Evolutionary conservation across 2,113 vertebrate genomes (phyloP), one percentile per base, ranked within the genome.

Genomic region (Corydoras sp.): DNA sequence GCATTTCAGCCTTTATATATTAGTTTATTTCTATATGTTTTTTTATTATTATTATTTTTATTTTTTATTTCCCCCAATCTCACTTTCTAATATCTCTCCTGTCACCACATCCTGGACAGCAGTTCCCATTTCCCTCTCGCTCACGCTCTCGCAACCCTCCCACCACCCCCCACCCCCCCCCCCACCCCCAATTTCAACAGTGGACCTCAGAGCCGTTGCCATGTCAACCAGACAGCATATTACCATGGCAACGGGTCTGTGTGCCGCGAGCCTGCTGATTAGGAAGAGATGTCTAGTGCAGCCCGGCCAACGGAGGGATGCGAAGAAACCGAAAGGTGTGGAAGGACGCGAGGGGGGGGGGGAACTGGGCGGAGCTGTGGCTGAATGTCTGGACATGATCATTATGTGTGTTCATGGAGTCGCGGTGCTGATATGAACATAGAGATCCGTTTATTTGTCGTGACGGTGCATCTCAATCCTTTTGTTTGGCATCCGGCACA

Each of bases 181-280:
- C 84, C 83, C 79, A 83, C 85, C 83, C 61, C 80, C 91, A 92
- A 91, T 92, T 90, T 92, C 91, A 91, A 94, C 93, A 95, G 92
- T 95, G 95, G 95, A 97, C 95, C 92, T 87, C 91, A 90, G 94
- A 93, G 92, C 92, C 92, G 96, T 99, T 98, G 94, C 96, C 93
- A 99, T 98, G 95, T 96, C 95, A 93, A 98, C 95, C 93, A 95
- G 93, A 90, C 91, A 86, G 94, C 92, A 88, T 83, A 90, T 99
- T 94, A 69, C 96, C 93, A 97, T 98, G 92, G 96, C 93, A 98
- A 99, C 95, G 87, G 90, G 91, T 90, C 90, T 90, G 93, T 91
- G 95, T 91, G 90, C 91, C 90, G 92, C 87, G 85, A 93, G 92
- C 91, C 86, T 91, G 91, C 89, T 92, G 90, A 92, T 91, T 91